Conservation (phyloP, 2,113 vertebrate genomes). For the Miniopterus natalensis region DNA sequence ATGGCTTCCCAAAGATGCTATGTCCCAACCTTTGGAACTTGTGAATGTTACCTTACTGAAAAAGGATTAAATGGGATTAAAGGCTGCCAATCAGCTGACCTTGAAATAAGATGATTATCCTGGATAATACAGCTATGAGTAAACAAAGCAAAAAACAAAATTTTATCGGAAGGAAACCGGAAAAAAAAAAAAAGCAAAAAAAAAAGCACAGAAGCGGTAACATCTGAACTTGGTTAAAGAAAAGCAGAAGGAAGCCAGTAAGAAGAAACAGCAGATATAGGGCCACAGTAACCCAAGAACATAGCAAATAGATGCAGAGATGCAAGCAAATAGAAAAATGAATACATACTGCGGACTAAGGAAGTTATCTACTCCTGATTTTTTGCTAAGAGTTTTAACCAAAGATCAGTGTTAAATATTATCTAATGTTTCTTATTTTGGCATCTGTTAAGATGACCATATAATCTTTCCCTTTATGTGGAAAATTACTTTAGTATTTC, state of each 20-base stretch:
- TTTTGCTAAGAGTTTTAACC: slow-evolving; percentile 5
- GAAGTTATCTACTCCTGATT: not conserved
- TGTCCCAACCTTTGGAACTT: not conserved
- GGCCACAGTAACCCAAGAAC: not conserved
- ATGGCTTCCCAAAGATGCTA: not conserved
- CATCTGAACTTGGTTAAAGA: not conserved
- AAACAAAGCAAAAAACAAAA: not conserved
- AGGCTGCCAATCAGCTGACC: not conserved
- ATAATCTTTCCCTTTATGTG: not conserved
- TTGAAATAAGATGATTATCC: not conserved
- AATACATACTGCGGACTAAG: not conserved
- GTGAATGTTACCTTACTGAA: not conserved
- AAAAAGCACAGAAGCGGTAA: slow-evolving; percentile 9
- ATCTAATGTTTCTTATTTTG: not conserved
- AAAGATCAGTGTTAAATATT: not conserved
- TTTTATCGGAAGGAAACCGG: not conserved
- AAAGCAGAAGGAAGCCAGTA: not conserved
- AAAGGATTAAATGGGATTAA: not conserved
- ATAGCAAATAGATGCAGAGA: not conserved
- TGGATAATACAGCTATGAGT: not conserved
- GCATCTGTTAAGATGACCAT: slow-evolving; percentile 15
- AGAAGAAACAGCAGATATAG: not conserved
- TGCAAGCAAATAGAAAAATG: not conserved
- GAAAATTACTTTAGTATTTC: slow-evolving; percentile 7
- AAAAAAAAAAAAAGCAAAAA: too few species aligned